A percentile compares a stretch with the other conserved stretches of the same genome.
Conservation (phyloP, 2,888 invertebrate species). For the Caprella mutica region DNA sequence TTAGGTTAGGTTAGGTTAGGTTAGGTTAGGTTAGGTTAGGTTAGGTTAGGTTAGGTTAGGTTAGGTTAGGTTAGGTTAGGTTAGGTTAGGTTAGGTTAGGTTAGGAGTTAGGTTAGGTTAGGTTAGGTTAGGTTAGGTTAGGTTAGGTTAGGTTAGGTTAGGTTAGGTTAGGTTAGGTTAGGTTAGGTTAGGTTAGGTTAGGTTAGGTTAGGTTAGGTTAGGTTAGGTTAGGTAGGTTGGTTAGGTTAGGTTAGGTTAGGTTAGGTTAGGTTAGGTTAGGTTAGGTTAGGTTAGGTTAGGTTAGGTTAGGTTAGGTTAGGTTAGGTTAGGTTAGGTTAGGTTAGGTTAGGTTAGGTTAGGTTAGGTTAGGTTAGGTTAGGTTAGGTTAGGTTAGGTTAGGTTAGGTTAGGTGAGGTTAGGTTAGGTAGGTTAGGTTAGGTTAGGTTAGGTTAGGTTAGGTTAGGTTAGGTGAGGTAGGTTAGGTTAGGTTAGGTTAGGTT, state of each 20-base stretch:
- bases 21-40: too few species aligned
- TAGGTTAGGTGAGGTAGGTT: too few species aligned
- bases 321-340: neutral
- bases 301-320: neutral
- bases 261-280: too few species aligned
- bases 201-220: constrained; percentile 9
- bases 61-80: too few species aligned
- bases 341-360: neutral
- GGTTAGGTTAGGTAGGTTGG: too few species aligned
- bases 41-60: too few species aligned
- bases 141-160: neutral
- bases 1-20: too few species aligned
- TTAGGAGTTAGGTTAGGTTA: neutral
- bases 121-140: neutral
- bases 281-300: neutral
- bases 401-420: neutral
- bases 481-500: too few species aligned
- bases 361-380: neutral
- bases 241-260: too few species aligned
- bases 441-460: too few species aligned
- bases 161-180: constrained; percentile 2
- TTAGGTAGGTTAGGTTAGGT: too few species aligned
- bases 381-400: neutral
- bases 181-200: constrained; percentile 1
- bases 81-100: neutral